A percentile compares a stretch with the other conserved stretches of the same genome.
phyloP scores from a whole-genome alignment of 2,888 invertebrate species.

The Gerris lacustris region DNA sequence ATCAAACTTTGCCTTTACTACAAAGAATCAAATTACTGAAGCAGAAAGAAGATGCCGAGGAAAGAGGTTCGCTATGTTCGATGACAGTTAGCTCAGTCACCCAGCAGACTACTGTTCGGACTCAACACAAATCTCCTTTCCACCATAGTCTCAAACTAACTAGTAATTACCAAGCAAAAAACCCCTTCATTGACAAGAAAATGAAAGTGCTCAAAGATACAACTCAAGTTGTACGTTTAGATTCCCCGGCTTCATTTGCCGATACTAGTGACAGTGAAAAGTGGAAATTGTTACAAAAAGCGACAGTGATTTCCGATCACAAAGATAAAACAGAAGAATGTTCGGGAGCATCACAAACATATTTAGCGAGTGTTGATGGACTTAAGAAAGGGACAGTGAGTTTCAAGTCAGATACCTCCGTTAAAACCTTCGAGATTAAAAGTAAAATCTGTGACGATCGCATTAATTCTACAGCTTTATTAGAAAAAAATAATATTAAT shows the following conservation, averaged over 20 bases:
- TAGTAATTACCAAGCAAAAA: background rate
- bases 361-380: background rate
- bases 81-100: slow-evolving; percentile 29
- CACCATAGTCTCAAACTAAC: slow-evolving; percentile 5
- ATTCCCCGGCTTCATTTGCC: background rate
- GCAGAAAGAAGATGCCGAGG: slow-evolving; percentile 56
- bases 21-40: slow-evolving; percentile 63
- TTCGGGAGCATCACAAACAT: background rate
- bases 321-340: slow-evolving; percentile 8
- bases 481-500: slow-evolving; percentile 15
- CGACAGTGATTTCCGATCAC: slow-evolving; percentile 19
- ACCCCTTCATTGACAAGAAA: background rate
- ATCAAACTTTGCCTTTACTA: slow-evolving; percentile 57
- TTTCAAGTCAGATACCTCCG: background rate
- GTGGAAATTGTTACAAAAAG: slow-evolving; percentile 34
- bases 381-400: background rate
- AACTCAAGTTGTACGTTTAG: background rate
- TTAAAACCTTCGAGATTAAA: background rate
- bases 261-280: slow-evolving; percentile 26
- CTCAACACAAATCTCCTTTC: slow-evolving; percentile 28
- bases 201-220: background rate
- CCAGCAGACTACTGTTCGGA: slow-evolving; percentile 30
- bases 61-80: slow-evolving; percentile 30
- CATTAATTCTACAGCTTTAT: slow-evolving; percentile 1
- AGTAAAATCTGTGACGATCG: too few species aligned